Percentiles rank a stretch among this genome's conserved stretches.
These are phyloP conservation scores for Sebastes taczanowskii DNA, from an alignment of 2,797 vertebrate species.

Conservation along the genomic window DNA sequence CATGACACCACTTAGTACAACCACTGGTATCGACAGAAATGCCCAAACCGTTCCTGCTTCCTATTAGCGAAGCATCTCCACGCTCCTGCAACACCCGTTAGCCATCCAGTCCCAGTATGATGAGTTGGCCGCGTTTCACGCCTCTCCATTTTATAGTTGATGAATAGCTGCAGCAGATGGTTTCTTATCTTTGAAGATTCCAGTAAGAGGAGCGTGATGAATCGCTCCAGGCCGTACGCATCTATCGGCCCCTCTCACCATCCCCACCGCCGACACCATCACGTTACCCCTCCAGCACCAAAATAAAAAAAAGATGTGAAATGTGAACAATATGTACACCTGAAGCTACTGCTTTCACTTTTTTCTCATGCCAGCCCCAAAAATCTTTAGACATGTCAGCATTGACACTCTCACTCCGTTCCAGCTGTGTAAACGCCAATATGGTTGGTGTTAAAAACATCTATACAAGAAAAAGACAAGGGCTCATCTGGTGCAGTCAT, in stretches of 20 bases:
- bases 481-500: slow-evolving; percentile 76
- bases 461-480: slow-evolving; percentile 25
- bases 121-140: slow-evolving; percentile 87
- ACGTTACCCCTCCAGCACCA: slow-evolving; percentile 13
- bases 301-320: slow-evolving; percentile 73
- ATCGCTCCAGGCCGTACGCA: slow-evolving; percentile 83
- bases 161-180: slow-evolving; percentile 95
- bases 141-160: slow-evolving; percentile 89
- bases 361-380: slow-evolving; percentile 54
- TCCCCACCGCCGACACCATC: slow-evolving; percentile 2
- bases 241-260: slow-evolving; percentile 10
- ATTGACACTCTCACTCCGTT: slow-evolving; percentile 83
- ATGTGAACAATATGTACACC: slow-evolving; percentile 74
- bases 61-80: slow-evolving; percentile 87
- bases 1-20: slow-evolving; percentile 59
- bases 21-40: slow-evolving; percentile 49
- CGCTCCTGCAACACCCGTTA: slow-evolving; percentile 86
- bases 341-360: slow-evolving; percentile 43
- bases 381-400: slow-evolving; percentile 76
- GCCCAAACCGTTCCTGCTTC: slow-evolving; percentile 76
- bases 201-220: slow-evolving; percentile 90
- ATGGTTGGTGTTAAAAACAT: slow-evolving; percentile 63
- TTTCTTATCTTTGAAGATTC: slow-evolving; percentile 93
- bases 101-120: slow-evolving; percentile 82
- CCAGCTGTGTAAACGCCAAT: slow-evolving; percentile 78